Conservation (phyloP, 2,797 vertebrate species). For the Thaleichthys pacificus region DNA sequence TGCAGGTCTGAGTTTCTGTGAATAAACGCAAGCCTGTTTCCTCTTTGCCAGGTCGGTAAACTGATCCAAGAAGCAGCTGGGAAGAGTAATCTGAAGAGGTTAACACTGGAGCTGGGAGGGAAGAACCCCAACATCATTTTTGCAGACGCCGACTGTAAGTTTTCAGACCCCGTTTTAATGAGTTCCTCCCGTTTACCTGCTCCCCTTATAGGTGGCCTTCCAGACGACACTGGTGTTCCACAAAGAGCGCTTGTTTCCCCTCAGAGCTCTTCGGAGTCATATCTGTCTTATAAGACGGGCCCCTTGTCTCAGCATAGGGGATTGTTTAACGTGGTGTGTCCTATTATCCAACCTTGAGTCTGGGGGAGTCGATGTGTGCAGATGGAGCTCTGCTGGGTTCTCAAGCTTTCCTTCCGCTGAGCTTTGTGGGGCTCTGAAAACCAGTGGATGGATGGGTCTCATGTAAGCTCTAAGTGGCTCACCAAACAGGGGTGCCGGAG, state of each 20-base stretch:
- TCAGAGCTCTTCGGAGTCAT: not conserved
- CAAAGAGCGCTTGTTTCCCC: slow-evolving; percentile 1
- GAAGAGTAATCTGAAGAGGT: slow-evolving; percentile 98
- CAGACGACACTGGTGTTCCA: slow-evolving; percentile 23
- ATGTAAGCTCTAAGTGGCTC: slow-evolving; percentile 66
- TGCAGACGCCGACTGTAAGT: slow-evolving; percentile 98
- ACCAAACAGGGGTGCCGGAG: slow-evolving; percentile 58
- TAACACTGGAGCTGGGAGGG: slow-evolving; percentile 97
- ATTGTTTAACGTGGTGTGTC: slow-evolving; percentile 28
- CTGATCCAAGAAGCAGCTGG: slow-evolving; percentile 99
- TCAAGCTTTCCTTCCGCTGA: slow-evolving; percentile 21
- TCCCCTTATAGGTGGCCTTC: slow-evolving; percentile 48
- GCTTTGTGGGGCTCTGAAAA: slow-evolving; percentile 49
- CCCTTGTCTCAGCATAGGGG: slow-evolving; percentile 11
- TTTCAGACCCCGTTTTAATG: slow-evolving; percentile 36
- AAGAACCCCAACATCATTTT: slow-evolving; percentile 99
- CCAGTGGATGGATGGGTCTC: slow-evolving; percentile 64
- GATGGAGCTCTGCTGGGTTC: slow-evolving; percentile 21
- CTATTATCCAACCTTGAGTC: slow-evolving; percentile 24
- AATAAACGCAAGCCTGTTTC: slow-evolving; percentile 64
- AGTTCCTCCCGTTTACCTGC: slow-evolving; percentile 43
- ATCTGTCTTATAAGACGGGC: slow-evolving; percentile 9
- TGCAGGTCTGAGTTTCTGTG: slow-evolving; percentile 46
- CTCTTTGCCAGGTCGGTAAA: slow-evolving; percentile 87
- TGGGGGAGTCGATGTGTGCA: slow-evolving; percentile 32